Evolutionary conservation across 1,140 invertebrate species (phyloP), one percentile per base, ranked within the genome.

Genomic region (Meloidogyne floridensis): DNA sequence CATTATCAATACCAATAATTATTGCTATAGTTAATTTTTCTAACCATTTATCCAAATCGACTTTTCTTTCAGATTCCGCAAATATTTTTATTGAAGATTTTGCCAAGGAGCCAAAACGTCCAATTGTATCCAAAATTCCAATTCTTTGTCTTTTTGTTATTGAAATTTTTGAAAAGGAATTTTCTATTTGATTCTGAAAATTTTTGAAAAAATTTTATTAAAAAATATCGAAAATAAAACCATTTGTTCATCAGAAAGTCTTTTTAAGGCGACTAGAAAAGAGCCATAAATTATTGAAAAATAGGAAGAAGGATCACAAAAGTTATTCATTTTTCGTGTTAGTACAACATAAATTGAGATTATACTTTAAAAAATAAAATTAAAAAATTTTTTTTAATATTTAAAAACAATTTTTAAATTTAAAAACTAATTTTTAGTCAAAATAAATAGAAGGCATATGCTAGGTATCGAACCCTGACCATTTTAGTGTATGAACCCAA

Each of bases 21-120:
- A 98, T 94, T n/a, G 93, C 94, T 81, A 92, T 92, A 2, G 96
- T 93, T 77, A 99, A 91, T 90, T 94, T 93, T 9, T 93, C 92
- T 91, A 98, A 97, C 93, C 96, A 98, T 88, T 97, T 96, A 87
- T 98, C 96, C 81, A 98, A 93, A 91, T 98, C 96, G n/a, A 94
- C 93, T 85, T 95, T 93, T 72, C 97, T 92, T 81, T 95, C 94
- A 51, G 95, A 94, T 86, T 93, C 94, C 80, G 93, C 94, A 89
- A 87, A 87, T 11, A 86, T 72, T 59, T 53, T 42, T 69, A 95
- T 94, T 79, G 84, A 70, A 42, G 71, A 53, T n/a, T 32, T 11
- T 10, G 82, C 83, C 10, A 88, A 32, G 15, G 54, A 42, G 53
- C 81, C 7, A 32, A 89, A 88, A 8, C 74, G 18, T 4, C 72